phyloP scores from a whole-genome alignment of 2,888 invertebrate genomes.

The Cremastobaeus sp. region DNA sequence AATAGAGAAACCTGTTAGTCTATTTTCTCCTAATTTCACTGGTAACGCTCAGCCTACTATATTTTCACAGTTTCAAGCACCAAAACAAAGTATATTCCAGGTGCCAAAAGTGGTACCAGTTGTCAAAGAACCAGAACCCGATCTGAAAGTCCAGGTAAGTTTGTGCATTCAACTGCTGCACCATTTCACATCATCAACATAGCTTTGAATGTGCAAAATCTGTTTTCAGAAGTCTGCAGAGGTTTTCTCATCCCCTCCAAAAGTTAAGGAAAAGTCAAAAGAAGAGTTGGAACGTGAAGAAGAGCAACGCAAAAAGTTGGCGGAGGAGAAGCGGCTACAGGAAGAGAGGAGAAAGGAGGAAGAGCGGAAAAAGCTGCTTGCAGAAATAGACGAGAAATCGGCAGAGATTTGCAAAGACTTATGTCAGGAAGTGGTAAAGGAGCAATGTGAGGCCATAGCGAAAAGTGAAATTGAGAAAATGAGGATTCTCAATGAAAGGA shows the following conservation, averaged over 20 bases:
- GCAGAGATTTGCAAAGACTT: constrained; percentile 64
- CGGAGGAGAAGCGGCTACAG: constrained; percentile 62
- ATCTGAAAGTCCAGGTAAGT: background rate
- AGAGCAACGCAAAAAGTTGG: constrained; percentile 21
- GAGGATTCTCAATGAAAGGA: constrained; percentile 64
- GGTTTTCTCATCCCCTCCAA: no score
- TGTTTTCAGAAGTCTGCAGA: no score
- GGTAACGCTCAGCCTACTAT: background rate
- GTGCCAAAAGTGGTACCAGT: background rate
- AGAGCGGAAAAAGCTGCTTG: constrained; percentile 49
- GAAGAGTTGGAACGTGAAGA: constrained; percentile 34
- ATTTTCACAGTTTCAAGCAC: background rate
- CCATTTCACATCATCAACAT: no score
- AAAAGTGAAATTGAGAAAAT: constrained; percentile 21
- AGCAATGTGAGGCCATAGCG: constrained; percentile 30
- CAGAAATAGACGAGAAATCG: constrained; percentile 64
- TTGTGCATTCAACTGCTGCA: no score
- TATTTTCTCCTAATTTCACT: background rate
- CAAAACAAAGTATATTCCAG: background rate
- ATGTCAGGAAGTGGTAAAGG: constrained; percentile 65
- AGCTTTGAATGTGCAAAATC: no score
- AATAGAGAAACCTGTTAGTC: background rate
- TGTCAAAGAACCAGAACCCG: background rate
- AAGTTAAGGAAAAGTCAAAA: constrained; percentile 17
- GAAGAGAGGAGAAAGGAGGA: constrained; percentile 49